phyloP scores from a whole-genome alignment of 1,140 invertebrate genomes.

The Riptortus pedestris region DNA sequence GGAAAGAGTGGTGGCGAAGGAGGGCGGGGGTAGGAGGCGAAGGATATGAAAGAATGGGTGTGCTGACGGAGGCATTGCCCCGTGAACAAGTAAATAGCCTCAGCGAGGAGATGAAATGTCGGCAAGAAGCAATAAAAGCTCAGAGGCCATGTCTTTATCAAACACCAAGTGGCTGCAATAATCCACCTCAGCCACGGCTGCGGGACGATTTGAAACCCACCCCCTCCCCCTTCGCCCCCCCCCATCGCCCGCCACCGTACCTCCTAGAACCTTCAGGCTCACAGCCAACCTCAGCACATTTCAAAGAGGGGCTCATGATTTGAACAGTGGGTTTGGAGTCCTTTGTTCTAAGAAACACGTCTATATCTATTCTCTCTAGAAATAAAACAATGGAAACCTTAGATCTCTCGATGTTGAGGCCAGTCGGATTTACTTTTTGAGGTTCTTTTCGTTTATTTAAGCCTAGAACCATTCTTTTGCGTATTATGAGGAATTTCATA shows the following conservation, averaged over 20 bases:
- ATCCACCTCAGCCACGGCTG: neutral
- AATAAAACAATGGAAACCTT: too few species aligned
- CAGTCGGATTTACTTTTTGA: too few species aligned
- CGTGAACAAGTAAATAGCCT: constrained; percentile 12
- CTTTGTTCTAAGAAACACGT: neutral
- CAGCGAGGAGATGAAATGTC: constrained; percentile 14
- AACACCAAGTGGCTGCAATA: neutral
- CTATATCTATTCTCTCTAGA: neutral
- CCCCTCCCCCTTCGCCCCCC: neutral
- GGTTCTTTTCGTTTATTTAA: too few species aligned
- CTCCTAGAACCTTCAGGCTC: too few species aligned
- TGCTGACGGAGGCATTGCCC: neutral
- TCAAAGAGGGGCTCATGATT: too few species aligned
- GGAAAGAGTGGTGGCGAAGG: neutral
- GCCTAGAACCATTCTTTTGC: too few species aligned
- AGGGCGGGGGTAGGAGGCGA: neutral
- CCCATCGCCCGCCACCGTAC: too few species aligned
- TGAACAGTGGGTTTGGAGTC: neutral
- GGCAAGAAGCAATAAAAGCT: constrained; percentile 18
- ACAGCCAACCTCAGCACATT: too few species aligned
- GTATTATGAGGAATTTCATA: too few species aligned
- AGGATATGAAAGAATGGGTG: constrained; percentile 17
- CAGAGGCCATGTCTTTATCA: neutral
- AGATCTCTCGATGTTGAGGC: too few species aligned
- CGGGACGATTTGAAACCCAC: neutral